Conservation (phyloP, 2,113 vertebrate genomes). For the Excalfactoria chinensis region DNA sequence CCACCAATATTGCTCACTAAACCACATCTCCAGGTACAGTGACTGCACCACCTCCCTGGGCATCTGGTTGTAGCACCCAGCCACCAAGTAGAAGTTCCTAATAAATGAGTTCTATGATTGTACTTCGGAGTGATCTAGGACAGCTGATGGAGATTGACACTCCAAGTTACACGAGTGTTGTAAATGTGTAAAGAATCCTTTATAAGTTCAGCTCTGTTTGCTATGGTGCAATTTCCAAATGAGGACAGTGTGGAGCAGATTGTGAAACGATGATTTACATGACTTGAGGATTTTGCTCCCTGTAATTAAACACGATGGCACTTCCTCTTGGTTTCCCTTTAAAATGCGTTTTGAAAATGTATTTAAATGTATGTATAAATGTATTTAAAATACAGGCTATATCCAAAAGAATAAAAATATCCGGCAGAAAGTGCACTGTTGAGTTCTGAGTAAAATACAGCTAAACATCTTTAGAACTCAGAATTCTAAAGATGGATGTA, state of each 20-base stretch:
- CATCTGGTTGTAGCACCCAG: too few species aligned
- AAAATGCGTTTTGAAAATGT: neutral
- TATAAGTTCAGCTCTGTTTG: slow-evolving; percentile 47
- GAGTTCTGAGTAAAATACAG: slow-evolving; percentile 42
- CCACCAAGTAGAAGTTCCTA: neutral
- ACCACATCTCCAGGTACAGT: too few species aligned
- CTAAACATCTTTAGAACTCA: slow-evolving; percentile 40
- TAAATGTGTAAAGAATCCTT: slow-evolving; percentile 45
- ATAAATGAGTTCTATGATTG: neutral
- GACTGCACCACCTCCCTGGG: too few species aligned
- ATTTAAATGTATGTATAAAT: slow-evolving; percentile 4
- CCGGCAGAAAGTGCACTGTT: neutral
- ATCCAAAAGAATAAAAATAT: slow-evolving; percentile 8
- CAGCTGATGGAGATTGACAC: slow-evolving; percentile 44
- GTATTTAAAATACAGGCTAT: slow-evolving; percentile 23
- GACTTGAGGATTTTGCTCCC: slow-evolving; percentile 52
- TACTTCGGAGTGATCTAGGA: neutral
- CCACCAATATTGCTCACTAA: too few species aligned
- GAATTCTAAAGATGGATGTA: slow-evolving; percentile 5
- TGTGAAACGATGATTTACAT: slow-evolving; percentile 44
- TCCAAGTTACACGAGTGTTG: slow-evolving; percentile 19
- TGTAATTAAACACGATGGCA: slow-evolving; percentile 43
- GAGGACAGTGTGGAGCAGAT: slow-evolving; percentile 7
- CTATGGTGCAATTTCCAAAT: slow-evolving; percentile 42
- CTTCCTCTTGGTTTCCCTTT: neutral